These are phyloP conservation scores for Apotomis turbidana DNA, from an alignment of 2,888 invertebrate species.

Conservation along the genomic window DNA sequence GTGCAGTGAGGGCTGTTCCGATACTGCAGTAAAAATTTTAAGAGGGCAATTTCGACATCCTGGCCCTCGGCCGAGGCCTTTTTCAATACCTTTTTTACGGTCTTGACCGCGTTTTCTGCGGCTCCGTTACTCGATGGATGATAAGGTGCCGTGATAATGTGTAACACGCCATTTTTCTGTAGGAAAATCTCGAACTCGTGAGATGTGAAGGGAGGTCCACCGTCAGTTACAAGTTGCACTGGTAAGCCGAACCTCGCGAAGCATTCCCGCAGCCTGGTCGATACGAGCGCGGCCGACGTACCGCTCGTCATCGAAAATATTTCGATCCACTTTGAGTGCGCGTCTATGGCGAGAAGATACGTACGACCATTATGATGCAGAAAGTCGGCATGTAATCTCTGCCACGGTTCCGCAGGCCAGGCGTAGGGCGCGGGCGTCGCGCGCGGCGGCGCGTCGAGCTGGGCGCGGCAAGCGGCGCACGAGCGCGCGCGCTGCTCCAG, in stretches of 20 bases:
- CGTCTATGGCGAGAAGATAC: not conserved
- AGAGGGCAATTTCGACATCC: too few relatives aligned
- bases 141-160: not conserved
- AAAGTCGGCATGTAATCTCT: constrained; percentile 23
- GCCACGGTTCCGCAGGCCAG: constrained; percentile 4
- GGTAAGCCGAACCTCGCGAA: constrained; percentile 22
- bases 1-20: too few relatives aligned
- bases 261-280: not conserved
- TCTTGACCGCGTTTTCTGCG: not conserved
- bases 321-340: constrained; percentile 25
- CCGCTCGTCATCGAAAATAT: not conserved
- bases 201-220: constrained; percentile 15
- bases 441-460: constrained; percentile 3
- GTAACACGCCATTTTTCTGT: not conserved
- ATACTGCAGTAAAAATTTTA: too few relatives aligned
- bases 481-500: constrained; percentile 12
- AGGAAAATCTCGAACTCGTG: constrained; percentile 4
- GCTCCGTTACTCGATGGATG: constrained; percentile 16
- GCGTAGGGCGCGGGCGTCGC: not conserved
- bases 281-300: not conserved
- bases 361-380: not conserved
- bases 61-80: too few relatives aligned
- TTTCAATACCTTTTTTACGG: too few relatives aligned
- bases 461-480: not conserved
- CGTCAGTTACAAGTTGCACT: constrained; percentile 7